Conservation (phyloP, 2,797 vertebrate species). For the Scolopax bukidnonensis region DNA sequence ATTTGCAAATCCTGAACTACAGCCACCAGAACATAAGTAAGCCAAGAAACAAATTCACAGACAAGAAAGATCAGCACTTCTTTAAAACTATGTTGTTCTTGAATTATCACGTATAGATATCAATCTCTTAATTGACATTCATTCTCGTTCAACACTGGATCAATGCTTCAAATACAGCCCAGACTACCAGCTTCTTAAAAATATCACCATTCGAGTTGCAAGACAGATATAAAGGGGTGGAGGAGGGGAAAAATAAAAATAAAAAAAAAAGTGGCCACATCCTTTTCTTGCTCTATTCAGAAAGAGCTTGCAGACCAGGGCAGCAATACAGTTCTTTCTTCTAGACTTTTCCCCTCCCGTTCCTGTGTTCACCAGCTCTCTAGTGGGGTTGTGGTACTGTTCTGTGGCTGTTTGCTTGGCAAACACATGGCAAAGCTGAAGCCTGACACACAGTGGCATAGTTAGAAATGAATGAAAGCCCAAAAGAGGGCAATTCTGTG, state of each 20-base stretch:
- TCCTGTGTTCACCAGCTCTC: neutral
- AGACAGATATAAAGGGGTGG: neutral
- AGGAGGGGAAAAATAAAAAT: neutral
- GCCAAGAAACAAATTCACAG: neutral
- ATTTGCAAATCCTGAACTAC: neutral
- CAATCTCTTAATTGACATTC: neutral
- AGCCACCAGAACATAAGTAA: neutral
- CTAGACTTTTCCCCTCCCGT: neutral
- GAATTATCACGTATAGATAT: neutral
- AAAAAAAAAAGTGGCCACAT: neutral
- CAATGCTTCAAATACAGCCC: neutral
- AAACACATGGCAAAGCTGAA: neutral
- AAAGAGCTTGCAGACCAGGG: neutral
- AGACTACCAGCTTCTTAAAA: neutral
- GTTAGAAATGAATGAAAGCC: neutral
- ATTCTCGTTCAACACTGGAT: neutral
- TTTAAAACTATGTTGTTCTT: neutral
- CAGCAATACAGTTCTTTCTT: neutral
- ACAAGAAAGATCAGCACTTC: neutral
- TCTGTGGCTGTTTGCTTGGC: neutral
- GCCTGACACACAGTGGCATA: slow-evolving; percentile 55
- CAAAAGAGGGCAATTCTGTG: too few species aligned
- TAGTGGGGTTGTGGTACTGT: neutral
- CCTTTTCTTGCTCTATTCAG: neutral
- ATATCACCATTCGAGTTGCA: neutral